Conservation (phyloP, 2,797 vertebrate species). For the Otolemur crassicaudatus region DNA sequence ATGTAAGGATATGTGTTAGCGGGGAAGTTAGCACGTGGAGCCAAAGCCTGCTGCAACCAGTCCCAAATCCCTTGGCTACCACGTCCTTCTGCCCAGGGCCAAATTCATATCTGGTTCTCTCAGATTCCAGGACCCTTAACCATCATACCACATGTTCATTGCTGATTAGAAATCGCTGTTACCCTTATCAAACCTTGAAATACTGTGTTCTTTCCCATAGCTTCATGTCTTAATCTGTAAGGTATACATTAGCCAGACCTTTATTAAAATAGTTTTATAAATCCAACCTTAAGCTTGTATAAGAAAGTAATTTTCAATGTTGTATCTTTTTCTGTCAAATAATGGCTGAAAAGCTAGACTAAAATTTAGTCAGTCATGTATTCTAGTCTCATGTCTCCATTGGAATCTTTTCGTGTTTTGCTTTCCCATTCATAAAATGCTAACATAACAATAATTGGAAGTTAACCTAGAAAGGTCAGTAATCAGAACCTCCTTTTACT, state of each 20-base stretch:
- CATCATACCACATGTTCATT: neutral
- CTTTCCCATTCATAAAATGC: constrained; percentile 35
- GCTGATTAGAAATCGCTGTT: neutral
- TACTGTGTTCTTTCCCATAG: neutral
- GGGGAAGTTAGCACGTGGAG: neutral
- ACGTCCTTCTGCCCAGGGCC: neutral
- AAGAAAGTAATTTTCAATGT: constrained; percentile 16
- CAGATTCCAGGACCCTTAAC: neutral
- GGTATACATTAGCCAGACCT: neutral
- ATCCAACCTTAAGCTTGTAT: neutral
- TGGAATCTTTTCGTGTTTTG: neutral
- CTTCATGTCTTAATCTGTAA: constrained; percentile 14
- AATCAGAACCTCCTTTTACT: neutral
- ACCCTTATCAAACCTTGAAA: neutral
- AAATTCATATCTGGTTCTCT: neutral
- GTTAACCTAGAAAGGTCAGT: constrained; percentile 3
- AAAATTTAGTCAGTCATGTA: neutral
- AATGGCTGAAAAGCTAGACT: neutral
- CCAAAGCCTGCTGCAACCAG: neutral
- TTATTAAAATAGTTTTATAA: neutral
- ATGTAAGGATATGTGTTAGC: neutral
- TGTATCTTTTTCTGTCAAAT: neutral
- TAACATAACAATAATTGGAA: neutral
- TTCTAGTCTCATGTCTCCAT: neutral
- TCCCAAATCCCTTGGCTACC: neutral